phyloP scores from a whole-genome alignment of 2,797 vertebrate genomes.

The Propithecus perrieri region DNA sequence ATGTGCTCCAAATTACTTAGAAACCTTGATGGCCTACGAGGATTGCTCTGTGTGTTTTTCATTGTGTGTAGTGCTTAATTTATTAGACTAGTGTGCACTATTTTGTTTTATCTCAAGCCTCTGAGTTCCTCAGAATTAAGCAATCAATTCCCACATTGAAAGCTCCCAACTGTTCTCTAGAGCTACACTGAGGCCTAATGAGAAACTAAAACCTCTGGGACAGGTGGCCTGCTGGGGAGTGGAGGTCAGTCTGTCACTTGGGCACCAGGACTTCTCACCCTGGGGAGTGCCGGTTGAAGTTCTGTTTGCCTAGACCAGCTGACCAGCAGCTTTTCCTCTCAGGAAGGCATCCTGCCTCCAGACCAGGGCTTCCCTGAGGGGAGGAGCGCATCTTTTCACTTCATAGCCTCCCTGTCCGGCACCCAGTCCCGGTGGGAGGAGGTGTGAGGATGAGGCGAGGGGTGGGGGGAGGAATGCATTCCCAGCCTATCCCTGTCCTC shows the following conservation, averaged over 20 bases:
- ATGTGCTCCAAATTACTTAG: background rate
- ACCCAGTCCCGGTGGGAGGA: background rate
- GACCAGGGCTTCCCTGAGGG: background rate
- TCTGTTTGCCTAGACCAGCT: background rate
- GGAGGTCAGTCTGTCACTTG: background rate
- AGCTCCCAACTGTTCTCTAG: background rate
- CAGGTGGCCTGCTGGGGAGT: background rate
- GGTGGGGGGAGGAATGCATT: background rate
- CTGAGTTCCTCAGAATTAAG: background rate
- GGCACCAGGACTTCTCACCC: background rate
- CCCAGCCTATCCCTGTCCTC: background rate
- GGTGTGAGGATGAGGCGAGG: background rate
- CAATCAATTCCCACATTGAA: background rate
- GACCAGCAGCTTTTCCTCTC: background rate
- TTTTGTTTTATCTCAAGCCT: background rate
- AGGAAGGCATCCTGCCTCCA: fast-evolving
- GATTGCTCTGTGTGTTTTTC: background rate
- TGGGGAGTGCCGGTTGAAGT: fast-evolving
- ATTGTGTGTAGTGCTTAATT: background rate
- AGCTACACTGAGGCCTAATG: background rate
- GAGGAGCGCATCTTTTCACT: background rate
- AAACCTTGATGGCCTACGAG: background rate
- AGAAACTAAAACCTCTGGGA: background rate
- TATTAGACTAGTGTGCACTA: background rate
- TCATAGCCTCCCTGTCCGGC: background rate